Conservation (phyloP, 2,888 invertebrate genomes). For the Drosophila paramelanica region DNA sequence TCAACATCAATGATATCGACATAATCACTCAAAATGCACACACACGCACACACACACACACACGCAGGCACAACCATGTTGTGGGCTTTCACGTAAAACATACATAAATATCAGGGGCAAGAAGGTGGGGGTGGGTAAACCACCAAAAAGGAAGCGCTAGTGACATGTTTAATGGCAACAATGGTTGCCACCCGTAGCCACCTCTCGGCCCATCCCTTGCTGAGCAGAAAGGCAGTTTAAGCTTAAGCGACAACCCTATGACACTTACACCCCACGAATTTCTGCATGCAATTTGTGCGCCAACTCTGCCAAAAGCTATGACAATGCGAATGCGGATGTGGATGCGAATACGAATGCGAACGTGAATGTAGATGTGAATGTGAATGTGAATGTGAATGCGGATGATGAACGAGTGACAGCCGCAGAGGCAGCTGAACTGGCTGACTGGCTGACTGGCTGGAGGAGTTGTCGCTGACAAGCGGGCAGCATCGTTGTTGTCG, state of each 20-base stretch:
- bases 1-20: slow-evolving; percentile 80
- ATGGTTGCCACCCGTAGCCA: slow-evolving; percentile 30
- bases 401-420: slow-evolving; percentile 76
- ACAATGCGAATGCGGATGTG: slow-evolving; percentile 38
- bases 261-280: slow-evolving; percentile 65
- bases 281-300: slow-evolving; percentile 74
- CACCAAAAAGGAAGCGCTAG: slow-evolving; percentile 61
- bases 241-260: slow-evolving; percentile 65
- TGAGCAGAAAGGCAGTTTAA: slow-evolving; percentile 15
- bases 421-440: slow-evolving; percentile 30
- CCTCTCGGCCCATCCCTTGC: neutral
- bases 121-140: slow-evolving; percentile 25
- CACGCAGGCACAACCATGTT: slow-evolving; percentile 18
- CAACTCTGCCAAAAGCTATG: slow-evolving; percentile 56
- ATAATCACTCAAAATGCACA: slow-evolving; percentile 76
- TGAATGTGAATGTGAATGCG: slow-evolving; percentile 26
- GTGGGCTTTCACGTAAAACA: slow-evolving; percentile 54
- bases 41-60: slow-evolving; percentile 14
- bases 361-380: slow-evolving; percentile 33
- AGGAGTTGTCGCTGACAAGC: slow-evolving; percentile 50
- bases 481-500: slow-evolving; percentile 37
- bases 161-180: slow-evolving; percentile 77
- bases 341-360: slow-evolving; percentile 12
- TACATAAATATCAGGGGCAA: slow-evolving; percentile 53
- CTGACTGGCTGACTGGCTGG: slow-evolving; percentile 16